A percentile compares a stretch with the other conserved stretches of the same genome.
These are phyloP conservation scores for Trichopoda pennipes DNA, from an alignment of 2,888 invertebrate genomes.

Conservation along the genomic window DNA sequence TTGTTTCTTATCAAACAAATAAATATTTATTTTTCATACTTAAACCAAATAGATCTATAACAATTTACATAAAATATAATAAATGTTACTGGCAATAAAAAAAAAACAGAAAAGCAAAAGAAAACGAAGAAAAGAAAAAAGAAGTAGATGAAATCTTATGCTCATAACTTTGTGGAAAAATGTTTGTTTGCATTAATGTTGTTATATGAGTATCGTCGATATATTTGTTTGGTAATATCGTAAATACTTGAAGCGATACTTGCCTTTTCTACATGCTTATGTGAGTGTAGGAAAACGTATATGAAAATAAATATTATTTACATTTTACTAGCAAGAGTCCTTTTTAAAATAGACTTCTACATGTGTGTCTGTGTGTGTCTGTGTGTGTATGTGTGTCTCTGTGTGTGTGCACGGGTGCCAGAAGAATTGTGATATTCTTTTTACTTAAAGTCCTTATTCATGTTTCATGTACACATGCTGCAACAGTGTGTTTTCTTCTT, in stretches of 20 bases:
- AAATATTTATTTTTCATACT: conserved; percentile 19
- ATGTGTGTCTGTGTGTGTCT: background rate
- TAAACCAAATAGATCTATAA: conserved; percentile 50
- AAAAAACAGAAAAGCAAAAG: too few relatives aligned
- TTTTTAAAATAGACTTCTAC: background rate
- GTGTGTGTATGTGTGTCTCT: too few relatives aligned
- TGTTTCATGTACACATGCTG: conserved; percentile 46
- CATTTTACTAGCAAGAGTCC: background rate
- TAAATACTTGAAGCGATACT: conserved; percentile 37
- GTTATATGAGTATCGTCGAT: conserved; percentile 29
- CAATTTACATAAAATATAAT: conserved; percentile 57
- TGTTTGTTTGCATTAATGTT: conserved; percentile 37
- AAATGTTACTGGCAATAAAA: conserved; percentile 19
- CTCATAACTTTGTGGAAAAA: conserved; percentile 44
- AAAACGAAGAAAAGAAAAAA: too few relatives aligned
- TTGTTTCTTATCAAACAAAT: background rate
- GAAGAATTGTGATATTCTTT: conserved; percentile 4
- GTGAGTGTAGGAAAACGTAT: background rate
- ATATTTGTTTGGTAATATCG: conserved; percentile 39
- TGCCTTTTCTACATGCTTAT: background rate
- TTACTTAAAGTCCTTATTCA: conserved; percentile 49
- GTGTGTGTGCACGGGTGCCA: too few relatives aligned
- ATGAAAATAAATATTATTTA: conserved; percentile 16
- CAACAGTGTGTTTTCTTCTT: conserved; percentile 39
- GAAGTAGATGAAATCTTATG: background rate